Percentiles rank a stretch among this genome's conserved stretches.
These are phyloP conservation scores for Coturnix japonica DNA, from an alignment of 2,113 vertebrate species.

Conservation along the genomic window DNA sequence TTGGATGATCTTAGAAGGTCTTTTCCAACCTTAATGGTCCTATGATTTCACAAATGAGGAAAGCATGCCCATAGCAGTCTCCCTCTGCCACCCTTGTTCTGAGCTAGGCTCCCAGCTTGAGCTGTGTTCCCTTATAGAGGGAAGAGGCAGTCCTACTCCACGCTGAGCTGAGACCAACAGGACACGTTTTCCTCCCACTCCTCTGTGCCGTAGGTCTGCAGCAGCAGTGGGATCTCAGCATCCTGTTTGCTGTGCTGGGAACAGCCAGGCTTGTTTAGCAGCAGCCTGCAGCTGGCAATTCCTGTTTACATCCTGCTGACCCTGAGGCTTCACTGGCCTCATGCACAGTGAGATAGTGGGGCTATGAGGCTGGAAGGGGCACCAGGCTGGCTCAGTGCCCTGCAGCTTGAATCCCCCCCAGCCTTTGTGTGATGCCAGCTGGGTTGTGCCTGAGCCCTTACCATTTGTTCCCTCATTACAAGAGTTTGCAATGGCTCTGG, in stretches of 20 bases:
- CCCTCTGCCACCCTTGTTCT: background rate
- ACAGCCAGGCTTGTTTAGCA: background rate
- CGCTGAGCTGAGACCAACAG: fast-evolving
- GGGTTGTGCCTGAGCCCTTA: background rate
- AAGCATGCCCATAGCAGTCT: background rate
- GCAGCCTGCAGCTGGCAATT: slow-evolving; percentile 38
- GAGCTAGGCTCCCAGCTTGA: background rate
- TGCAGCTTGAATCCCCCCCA: background rate
- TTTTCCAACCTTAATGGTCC: background rate
- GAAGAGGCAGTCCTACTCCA: fast-evolving
- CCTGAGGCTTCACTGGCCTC: background rate
- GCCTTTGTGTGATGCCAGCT: background rate
- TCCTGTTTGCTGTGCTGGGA: background rate
- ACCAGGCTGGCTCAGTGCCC: background rate
- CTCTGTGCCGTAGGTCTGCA: fast-evolving
- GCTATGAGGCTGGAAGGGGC: background rate
- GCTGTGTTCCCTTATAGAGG: background rate
- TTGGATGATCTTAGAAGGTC: background rate
- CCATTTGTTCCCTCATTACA: background rate
- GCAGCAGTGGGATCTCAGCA: slow-evolving; percentile 18
- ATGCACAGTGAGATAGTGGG: fast-evolving
- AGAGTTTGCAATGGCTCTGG: background rate
- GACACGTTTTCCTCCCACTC: background rate
- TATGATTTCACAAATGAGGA: background rate
- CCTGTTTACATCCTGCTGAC: slow-evolving; percentile 39